Conservation (phyloP, 2,797 vertebrate genomes). For the Trematomus bernacchii region DNA sequence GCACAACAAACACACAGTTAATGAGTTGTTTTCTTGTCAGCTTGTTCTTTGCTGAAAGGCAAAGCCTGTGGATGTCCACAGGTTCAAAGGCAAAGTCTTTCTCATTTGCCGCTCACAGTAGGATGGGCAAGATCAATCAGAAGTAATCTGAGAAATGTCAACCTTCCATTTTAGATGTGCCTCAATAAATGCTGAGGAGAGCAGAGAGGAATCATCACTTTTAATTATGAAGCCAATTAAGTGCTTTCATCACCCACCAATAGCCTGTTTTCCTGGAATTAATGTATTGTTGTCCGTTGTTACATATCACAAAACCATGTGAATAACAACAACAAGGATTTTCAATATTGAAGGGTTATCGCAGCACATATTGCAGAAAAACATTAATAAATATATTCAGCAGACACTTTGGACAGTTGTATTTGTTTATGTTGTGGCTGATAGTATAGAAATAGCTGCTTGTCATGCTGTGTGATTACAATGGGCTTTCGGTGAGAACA, state of each 20-base stretch:
- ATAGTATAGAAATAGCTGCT: slow-evolving; percentile 65
- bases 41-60: slow-evolving; percentile 43
- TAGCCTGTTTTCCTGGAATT: slow-evolving; percentile 66
- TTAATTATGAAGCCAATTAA: slow-evolving; percentile 84
- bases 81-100: slow-evolving; percentile 36
- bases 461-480: slow-evolving; percentile 67
- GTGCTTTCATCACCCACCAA: slow-evolving; percentile 61
- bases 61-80: slow-evolving; percentile 26
- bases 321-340: slow-evolving; percentile 68
- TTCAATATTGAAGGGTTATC: slow-evolving; percentile 60
- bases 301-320: slow-evolving; percentile 49
- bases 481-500: slow-evolving; percentile 40
- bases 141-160: slow-evolving; percentile 83
- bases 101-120: slow-evolving; percentile 65
- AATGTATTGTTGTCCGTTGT: slow-evolving; percentile 65
- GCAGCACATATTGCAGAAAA: slow-evolving; percentile 60
- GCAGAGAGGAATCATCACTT: slow-evolving; percentile 62
- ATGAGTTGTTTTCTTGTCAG: slow-evolving; percentile 55
- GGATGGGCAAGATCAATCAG: slow-evolving; percentile 78
- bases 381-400: slow-evolving; percentile 62
- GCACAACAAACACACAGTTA: slow-evolving; percentile 40
- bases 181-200: slow-evolving; percentile 73
- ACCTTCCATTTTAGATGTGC: slow-evolving; percentile 66
- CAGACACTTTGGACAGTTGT: slow-evolving; percentile 53
- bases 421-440: slow-evolving; percentile 57